A percentile compares a stretch with the other conserved stretches of the same genome.
Evolutionary conservation across 2,797 vertebrate genomes (phyloP).

Genomic region (Sebastes matsubarae): DNA sequence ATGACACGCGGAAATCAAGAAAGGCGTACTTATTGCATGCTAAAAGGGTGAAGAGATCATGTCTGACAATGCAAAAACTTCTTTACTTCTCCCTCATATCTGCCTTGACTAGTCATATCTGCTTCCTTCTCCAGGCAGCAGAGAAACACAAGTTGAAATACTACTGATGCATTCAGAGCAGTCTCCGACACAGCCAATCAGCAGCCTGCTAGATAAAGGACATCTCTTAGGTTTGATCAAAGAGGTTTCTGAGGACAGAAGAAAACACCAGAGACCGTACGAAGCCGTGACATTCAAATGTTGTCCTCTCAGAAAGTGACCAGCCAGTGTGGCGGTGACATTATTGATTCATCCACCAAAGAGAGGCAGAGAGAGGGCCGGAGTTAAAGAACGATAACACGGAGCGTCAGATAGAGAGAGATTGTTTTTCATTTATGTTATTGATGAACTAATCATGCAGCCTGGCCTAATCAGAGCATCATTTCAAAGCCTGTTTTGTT

Average conservation of each 20-base stretch:
- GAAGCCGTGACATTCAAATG: conserved; percentile 2
- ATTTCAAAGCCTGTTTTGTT: conserved; percentile 49
- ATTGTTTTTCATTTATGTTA: conserved; percentile 61
- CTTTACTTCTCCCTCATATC: background rate
- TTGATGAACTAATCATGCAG: conserved; percentile 53
- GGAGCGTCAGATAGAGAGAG: background rate
- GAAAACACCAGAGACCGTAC: background rate
- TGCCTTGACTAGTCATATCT: background rate
- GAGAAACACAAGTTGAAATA: background rate
- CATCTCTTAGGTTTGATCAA: background rate
- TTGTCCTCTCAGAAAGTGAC: background rate
- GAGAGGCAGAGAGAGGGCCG: background rate
- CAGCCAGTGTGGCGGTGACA: background rate
- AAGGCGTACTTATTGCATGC: too few relatives aligned
- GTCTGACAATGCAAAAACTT: background rate
- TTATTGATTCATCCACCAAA: conserved; percentile 24
- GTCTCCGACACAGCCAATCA: background rate
- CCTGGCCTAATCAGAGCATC: conserved; percentile 48
- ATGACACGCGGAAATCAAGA: too few relatives aligned
- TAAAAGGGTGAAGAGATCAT: background rate
- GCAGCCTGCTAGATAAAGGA: background rate
- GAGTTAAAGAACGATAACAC: background rate
- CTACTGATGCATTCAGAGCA: background rate
- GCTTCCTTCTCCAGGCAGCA: background rate
- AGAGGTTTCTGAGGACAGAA: background rate